These are phyloP conservation scores for Sparus aurata DNA, from an alignment of 2,797 vertebrate species.

Conservation along the genomic window DNA sequence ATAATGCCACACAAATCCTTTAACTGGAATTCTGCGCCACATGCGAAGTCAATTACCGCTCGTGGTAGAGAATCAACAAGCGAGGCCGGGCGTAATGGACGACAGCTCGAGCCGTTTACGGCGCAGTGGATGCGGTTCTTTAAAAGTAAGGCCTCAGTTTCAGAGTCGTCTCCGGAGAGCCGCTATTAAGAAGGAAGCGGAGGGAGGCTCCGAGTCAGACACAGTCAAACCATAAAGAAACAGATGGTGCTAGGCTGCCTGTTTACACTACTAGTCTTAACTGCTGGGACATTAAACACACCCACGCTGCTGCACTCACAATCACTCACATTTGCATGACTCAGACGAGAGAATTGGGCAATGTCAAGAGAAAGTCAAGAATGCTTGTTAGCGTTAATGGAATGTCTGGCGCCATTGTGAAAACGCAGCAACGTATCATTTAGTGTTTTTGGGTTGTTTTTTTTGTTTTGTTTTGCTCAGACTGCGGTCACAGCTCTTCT, in stretches of 20 bases:
- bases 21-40: conserved; percentile 24
- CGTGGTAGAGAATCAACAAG: conserved; percentile 32
- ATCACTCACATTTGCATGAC: conserved; percentile 60
- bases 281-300: conserved; percentile 63
- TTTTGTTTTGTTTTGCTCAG: conserved; percentile 11
- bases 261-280: conserved; percentile 69
- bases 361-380: conserved; percentile 77
- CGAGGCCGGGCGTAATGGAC: conserved; percentile 22
- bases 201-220: conserved; percentile 37
- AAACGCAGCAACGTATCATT: conserved; percentile 34
- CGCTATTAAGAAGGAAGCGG: conserved; percentile 38
- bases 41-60: conserved; percentile 32
- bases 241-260: conserved; percentile 63
- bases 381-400: conserved; percentile 63
- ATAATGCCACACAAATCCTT: conserved; percentile 43
- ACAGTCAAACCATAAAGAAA: conserved; percentile 69
- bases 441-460: not conserved
- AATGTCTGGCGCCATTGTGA: conserved; percentile 34
- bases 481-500: conserved; percentile 13
- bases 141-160: conserved; percentile 44
- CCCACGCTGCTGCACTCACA: conserved; percentile 50
- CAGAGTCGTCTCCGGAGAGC: conserved; percentile 44
- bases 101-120: conserved; percentile 51
- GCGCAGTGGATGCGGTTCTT: conserved; percentile 42
- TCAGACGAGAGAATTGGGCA: conserved; percentile 63